Evolutionary conservation across 1,140 invertebrate genomes (phyloP).

Genomic region (Bombus waltoni): DNA sequence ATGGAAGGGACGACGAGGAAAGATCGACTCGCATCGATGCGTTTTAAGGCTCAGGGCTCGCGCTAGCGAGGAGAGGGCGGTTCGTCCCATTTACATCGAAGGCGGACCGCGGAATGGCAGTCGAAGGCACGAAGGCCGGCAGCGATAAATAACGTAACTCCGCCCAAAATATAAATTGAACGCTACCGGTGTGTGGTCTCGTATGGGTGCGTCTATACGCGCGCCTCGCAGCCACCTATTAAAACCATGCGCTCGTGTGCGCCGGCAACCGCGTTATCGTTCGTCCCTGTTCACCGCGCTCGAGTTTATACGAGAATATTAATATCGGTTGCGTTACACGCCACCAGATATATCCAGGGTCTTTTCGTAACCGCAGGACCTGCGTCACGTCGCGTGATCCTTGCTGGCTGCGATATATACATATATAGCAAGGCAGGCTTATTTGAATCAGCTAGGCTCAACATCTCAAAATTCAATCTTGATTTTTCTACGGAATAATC

Average conservation of each 20-base stretch:
- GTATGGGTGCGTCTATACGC: conserved; percentile 47
- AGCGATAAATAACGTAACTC: conserved; percentile 77
- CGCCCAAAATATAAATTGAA: conserved; percentile 80
- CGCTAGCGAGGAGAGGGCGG: conserved; percentile 55
- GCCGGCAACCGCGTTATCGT: conserved; percentile 22
- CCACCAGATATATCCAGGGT: neutral
- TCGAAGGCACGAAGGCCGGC: conserved; percentile 70
- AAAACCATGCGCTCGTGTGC: conserved; percentile 40
- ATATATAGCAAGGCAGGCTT: too few relatives aligned
- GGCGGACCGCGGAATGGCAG: conserved; percentile 71
- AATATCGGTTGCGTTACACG: conserved; percentile 20
- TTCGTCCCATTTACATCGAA: conserved; percentile 72
- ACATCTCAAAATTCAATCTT: too few relatives aligned
- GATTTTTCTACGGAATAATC: too few relatives aligned
- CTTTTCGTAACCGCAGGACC: too few relatives aligned
- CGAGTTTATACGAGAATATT: conserved; percentile 44
- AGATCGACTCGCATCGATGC: conserved; percentile 55
- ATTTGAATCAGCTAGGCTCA: too few relatives aligned
- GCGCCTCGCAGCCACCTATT: conserved; percentile 40
- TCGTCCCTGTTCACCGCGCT: neutral
- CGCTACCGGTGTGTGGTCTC: conserved; percentile 78
- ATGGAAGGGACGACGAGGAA: neutral
- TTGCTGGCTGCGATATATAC: too few relatives aligned
- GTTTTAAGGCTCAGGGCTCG: conserved; percentile 44
- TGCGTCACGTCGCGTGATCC: too few relatives aligned